Evolutionary conservation across 2,113 vertebrate genomes (phyloP).

Genomic region (Eptesicus fuscus): DNA sequence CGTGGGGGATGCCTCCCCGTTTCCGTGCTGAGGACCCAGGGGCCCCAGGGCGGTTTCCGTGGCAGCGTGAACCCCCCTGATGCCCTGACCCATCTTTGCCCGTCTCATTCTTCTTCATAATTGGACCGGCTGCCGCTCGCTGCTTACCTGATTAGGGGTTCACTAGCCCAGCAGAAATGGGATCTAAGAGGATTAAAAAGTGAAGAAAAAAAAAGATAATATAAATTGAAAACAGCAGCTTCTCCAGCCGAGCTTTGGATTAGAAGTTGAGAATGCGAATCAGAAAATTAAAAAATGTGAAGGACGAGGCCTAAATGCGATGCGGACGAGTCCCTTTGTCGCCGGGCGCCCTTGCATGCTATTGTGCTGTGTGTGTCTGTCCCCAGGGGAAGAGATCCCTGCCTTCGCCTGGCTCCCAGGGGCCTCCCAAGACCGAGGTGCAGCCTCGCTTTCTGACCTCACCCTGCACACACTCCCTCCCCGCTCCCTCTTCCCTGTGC

Average conservation of each 20-base stretch:
- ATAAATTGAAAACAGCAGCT: conserved; percentile 72
- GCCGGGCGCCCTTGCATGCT: neutral
- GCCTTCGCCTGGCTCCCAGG: neutral
- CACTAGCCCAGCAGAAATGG: conserved; percentile 71
- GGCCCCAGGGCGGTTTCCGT: conserved; percentile 13
- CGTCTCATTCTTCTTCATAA: conserved; percentile 54
- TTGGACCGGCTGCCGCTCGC: conserved; percentile 42
- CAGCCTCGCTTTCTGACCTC: neutral
- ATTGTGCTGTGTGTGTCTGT: neutral
- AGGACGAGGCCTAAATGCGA: neutral
- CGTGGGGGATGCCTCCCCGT: neutral
- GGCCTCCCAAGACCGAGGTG: neutral
- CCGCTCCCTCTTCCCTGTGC: neutral
- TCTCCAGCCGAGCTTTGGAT: conserved; percentile 61
- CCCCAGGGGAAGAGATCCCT: neutral
- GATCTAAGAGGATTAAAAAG: conserved; percentile 75
- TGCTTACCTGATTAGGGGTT: conserved; percentile 75
- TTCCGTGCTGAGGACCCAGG: neutral
- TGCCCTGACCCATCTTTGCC: conserved; percentile 27
- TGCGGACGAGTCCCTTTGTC: neutral
- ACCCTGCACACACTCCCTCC: neutral
- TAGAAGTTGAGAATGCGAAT: conserved; percentile 70
- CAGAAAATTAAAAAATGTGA: conserved; percentile 42
- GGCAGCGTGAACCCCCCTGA: conserved; percentile 23
- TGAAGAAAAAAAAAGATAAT: conserved; percentile 55